Base-by-base conservation (phyloP, 2,888 invertebrate genomes). In the Caenorhabditis auriculariae region DNA sequence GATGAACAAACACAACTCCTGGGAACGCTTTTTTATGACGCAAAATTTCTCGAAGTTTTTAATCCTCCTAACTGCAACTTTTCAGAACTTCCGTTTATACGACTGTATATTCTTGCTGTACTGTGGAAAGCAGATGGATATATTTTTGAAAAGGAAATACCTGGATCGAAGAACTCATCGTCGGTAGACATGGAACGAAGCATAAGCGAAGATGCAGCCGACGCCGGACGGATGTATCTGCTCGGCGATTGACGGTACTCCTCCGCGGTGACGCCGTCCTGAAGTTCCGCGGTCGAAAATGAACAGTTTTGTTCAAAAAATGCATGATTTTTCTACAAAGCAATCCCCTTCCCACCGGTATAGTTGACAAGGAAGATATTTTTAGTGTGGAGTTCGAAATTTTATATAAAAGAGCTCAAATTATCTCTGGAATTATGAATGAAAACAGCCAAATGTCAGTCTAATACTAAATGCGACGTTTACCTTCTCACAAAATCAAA, bases 181-280 rank as follows among this genome's bases (percentile, higher is more conserved):
- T 72, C 72, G 3, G 66, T 64, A 9, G 68, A 66, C 46, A 60
- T 60, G 17, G 57, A 55, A 26, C 64, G 49, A 9, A 67, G 49
- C 58, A 73, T 62, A 21, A 72, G 54, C 7, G 67, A 62, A 17
- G 73, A 72, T 37, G 60, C 61, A 6, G 71, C 65, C 5, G 77
- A 76, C 9, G 64, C 39, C 17, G 75, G 76, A 12, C 74, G 50
- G 23, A 71, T 48, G 21, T 67, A 49, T 41, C 70, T 65, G 17
- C 63, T 69, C 29, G 77, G 78, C 44, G 55, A 47, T 46, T 62
- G 55, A 17, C 74, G 64, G 48, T 72, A 72, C 35, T 60, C 66
- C 39, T 65, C 69, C 1, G 79, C 72, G 15, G 76, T 69, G 49
- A 72, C 60, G 12, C 80, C 79, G 45, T 75, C 76, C 77, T 77